Evolutionary conservation across 2,888 invertebrate genomes (phyloP).

Genomic region (Tipula vernalis): DNA sequence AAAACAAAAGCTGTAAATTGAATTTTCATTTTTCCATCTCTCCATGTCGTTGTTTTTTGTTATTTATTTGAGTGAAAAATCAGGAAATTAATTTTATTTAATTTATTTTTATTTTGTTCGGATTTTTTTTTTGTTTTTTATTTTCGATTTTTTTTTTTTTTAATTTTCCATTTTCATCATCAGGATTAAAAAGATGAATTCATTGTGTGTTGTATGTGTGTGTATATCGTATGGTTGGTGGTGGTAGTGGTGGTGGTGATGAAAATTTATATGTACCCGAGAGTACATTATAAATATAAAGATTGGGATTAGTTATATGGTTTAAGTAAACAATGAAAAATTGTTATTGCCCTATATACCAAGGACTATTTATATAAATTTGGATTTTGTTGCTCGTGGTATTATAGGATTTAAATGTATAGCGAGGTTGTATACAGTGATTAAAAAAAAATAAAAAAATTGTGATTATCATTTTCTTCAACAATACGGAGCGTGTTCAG

Average conservation of each 20-base stretch:
- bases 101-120: not conserved
- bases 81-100: slow-evolving; percentile 4
- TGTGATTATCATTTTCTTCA: not conserved
- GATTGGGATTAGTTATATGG: not conserved
- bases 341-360: not conserved
- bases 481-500: not conserved
- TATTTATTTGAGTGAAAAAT: slow-evolving; percentile 4
- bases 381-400: not conserved
- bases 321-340: not conserved
- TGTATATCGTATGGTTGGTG: not conserved
- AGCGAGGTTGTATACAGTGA: not conserved
- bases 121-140: not conserved
- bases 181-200: not conserved
- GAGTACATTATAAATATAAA: not conserved
- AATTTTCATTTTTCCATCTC: not conserved
- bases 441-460: not conserved
- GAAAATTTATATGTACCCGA: not conserved
- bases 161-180: not conserved
- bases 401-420: not conserved
- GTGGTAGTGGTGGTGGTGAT: not conserved
- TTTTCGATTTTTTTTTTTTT: not conserved
- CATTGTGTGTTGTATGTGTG: not conserved
- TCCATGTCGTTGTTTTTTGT: not conserved
- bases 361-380: not conserved
- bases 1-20: not conserved